Evolutionary conservation across 2,113 vertebrate species (phyloP).

Genomic region (Tetrax tetrax): DNA sequence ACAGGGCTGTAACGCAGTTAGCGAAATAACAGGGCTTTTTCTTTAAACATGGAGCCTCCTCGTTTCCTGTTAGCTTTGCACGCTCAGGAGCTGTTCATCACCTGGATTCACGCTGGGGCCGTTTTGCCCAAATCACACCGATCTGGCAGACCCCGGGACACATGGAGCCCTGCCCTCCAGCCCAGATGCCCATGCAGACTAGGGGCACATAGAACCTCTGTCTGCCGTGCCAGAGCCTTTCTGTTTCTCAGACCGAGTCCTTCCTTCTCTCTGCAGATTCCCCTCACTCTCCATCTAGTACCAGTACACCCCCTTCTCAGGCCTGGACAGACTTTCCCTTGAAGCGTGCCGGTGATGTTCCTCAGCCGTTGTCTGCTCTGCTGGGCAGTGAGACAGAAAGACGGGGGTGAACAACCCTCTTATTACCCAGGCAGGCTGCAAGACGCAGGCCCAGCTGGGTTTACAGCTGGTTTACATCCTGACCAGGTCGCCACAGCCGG

Average conservation of each 20-base stretch:
- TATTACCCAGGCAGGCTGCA: background rate
- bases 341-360: accelerated
- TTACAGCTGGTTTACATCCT: background rate
- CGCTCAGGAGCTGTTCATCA: background rate
- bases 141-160: background rate
- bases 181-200: too few species aligned
- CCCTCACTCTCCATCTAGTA: background rate
- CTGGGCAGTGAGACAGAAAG: background rate
- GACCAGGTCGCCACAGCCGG: background rate
- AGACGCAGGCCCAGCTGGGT: background rate
- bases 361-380: background rate
- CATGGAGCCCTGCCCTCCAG: accelerated
- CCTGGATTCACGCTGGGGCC: accelerated
- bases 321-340: background rate
- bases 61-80: background rate
- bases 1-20: background rate
- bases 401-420: background rate
- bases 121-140: background rate
- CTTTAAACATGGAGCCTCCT: background rate
- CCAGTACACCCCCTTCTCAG: background rate
- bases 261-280: background rate
- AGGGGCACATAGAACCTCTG: background rate
- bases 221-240: background rate
- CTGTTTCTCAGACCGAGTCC: background rate
- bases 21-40: background rate